These are phyloP conservation scores for Sialis lutaria DNA, from an alignment of 2,888 invertebrate genomes.

Conservation along the genomic window DNA sequence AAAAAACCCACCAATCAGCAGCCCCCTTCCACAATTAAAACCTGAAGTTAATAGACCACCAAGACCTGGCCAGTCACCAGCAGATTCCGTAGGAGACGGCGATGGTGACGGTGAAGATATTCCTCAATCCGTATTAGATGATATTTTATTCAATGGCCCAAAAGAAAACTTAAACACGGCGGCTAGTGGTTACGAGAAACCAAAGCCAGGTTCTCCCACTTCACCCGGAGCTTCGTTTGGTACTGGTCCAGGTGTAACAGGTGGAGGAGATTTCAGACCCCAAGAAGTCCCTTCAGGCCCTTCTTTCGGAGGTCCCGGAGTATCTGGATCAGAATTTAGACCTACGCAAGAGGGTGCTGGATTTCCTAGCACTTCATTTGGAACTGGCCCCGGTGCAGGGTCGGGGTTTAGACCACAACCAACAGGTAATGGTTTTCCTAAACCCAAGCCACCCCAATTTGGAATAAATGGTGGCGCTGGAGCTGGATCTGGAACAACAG, in stretches of 20 bases:
- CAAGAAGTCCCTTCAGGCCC: neutral
- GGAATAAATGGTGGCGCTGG: constrained; percentile 1
- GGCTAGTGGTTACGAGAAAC: constrained; percentile 37
- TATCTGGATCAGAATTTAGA: too few species aligned
- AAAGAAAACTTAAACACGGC: constrained; percentile 31
- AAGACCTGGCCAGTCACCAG: constrained; percentile 18
- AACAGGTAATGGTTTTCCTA: constrained; percentile 4
- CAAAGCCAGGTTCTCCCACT: constrained; percentile 24
- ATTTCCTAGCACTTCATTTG: too few species aligned
- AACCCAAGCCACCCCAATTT: constrained; percentile 5
- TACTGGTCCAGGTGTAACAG: too few species aligned
- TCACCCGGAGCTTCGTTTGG: neutral
- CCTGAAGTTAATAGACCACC: constrained; percentile 11
- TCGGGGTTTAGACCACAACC: neutral
- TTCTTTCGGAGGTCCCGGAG: neutral
- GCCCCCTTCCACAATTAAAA: constrained; percentile 21
- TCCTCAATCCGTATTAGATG: constrained; percentile 1
- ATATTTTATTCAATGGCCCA: constrained; percentile 22
- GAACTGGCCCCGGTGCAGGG: too few species aligned
- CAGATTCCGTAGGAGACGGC: constrained; percentile 11
- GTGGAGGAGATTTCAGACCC: neutral
- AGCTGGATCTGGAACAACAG: constrained; percentile 4
- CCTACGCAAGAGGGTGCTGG: too few species aligned
- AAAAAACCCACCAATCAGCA: constrained; percentile 29
- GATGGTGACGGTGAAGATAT: constrained; percentile 9